Evolutionary conservation across 2,888 invertebrate genomes (phyloP), one percentile per base, ranked within the genome.

Genomic region (Pristionchus entomophagus): DNA sequence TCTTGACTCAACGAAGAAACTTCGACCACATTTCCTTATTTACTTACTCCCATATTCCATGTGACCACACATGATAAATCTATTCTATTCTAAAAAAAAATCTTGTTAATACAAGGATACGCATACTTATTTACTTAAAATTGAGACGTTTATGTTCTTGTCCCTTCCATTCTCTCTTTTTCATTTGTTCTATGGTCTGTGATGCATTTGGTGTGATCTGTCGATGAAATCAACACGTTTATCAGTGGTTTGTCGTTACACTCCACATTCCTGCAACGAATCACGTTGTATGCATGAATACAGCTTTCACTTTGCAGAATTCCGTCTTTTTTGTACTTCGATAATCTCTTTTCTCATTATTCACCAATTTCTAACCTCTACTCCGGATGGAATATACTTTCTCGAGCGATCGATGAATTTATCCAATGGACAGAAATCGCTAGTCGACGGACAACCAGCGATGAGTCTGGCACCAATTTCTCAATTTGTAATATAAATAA

Each of bases 351-450:
- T n/a, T n/a, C n/a, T n/a, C n/a, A n/a, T n/a, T n/a, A n/a, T n/a
- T n/a, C n/a, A n/a, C n/a, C n/a, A n/a, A n/a, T n/a, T 2, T 73
- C 38, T 41, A n/a, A 73, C 73, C 41, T 73, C 73, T 14, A 73
- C 45, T 45, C 73, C 73, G 10, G 22, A 32, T 4, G 82, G 82
- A 82, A 82, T 82, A 41, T 82, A 82, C 26, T 82, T 56, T 38
- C 35, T 38, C 26, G 56, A 26, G 12, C 82, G 32, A 38, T 22
- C 56, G 19, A 59, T 59, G 82, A 82, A 82, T 17, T 53, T 38
- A 22, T 53, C 35, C 8, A 82, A 22, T 0, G 59, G 2, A 26
- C 82, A 82, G 59, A 82, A 82, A 41, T 82, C 82, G 38, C 45
- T 59, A 2, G 8, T 41, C 26, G 82, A 35, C 0, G 82, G 82